Evolutionary conservation across 2,888 invertebrate genomes (phyloP).

Genomic region (Synanthedon vespiformis): DNA sequence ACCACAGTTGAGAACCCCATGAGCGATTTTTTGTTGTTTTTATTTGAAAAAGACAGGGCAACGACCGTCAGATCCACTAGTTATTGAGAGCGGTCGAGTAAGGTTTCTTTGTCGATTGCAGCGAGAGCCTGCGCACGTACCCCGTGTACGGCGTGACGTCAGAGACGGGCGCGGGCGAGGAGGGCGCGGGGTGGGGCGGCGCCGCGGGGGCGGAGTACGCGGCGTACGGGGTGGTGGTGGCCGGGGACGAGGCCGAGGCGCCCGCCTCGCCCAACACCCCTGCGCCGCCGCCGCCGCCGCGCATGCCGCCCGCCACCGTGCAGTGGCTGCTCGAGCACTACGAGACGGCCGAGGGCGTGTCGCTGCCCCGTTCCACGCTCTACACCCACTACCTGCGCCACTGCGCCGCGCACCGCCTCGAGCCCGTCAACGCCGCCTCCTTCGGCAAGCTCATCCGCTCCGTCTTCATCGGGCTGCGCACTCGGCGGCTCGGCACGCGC

Average conservation of each 20-base stretch:
- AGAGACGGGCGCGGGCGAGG: constrained; percentile 17
- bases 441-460: constrained; percentile 99
- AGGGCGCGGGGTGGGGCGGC: constrained; percentile 38
- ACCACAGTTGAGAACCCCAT: too few relatives aligned
- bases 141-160: constrained; percentile 29
- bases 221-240: constrained; percentile 56
- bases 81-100: neutral
- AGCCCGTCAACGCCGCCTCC: constrained; percentile 99
- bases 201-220: constrained; percentile 69
- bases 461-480: constrained; percentile 95
- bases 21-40: neutral
- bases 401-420: constrained; percentile 91
- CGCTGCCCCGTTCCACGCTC: constrained; percentile 92
- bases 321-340: constrained; percentile 98
- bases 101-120: constrained; percentile 29
- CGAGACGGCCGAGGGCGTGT: constrained; percentile 94
- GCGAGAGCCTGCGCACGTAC: constrained; percentile 81
- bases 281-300: constrained; percentile 32
- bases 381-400: constrained; percentile 98
- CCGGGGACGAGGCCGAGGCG: constrained; percentile 69
- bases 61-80: neutral
- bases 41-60: neutral
- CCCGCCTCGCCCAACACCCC: constrained; percentile 46
- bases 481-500: constrained; percentile 93
- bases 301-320: constrained; percentile 81